Conservation (phyloP, 2,888 invertebrate species). For the Drosophila anomelani region DNA sequence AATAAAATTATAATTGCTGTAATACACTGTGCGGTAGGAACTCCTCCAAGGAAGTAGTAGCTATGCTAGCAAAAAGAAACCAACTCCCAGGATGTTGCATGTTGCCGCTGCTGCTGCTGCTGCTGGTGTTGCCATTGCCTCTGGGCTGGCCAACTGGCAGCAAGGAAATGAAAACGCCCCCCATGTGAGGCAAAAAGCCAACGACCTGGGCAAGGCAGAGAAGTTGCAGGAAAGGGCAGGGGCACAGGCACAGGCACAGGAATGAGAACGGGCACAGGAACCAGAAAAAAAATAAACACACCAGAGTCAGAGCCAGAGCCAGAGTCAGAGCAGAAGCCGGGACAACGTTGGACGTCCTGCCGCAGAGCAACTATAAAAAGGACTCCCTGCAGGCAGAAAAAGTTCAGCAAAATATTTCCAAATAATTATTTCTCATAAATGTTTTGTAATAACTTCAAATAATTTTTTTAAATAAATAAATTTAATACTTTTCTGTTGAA, state of each 20-base stretch:
- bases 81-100: conserved; percentile 75
- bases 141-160: conserved; percentile 47
- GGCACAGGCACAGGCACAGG: neutral
- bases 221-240: neutral
- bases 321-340: conserved; percentile 42
- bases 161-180: conserved; percentile 79
- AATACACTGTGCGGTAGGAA: conserved; percentile 9
- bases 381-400: conserved; percentile 12
- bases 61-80: conserved; percentile 8
- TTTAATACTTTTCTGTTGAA: too few relatives aligned
- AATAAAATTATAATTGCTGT: conserved; percentile 67
- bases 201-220: conserved; percentile 62
- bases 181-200: conserved; percentile 74
- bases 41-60: conserved; percentile 8
- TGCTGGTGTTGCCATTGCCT: conserved; percentile 49
- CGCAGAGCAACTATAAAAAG: conserved; percentile 68
- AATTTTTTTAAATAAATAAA: too few relatives aligned
- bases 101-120: conserved; percentile 52
- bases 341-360: conserved; percentile 39
- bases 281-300: conserved; percentile 53
- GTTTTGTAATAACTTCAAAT: too few relatives aligned
- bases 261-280: conserved; percentile 16
- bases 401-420: neutral
- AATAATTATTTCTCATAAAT: too few relatives aligned
- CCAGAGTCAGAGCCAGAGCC: conserved; percentile 38